These are phyloP conservation scores for Brienomyrus brachyistius DNA, from an alignment of 2,113 vertebrate genomes.

Conservation along the genomic window DNA sequence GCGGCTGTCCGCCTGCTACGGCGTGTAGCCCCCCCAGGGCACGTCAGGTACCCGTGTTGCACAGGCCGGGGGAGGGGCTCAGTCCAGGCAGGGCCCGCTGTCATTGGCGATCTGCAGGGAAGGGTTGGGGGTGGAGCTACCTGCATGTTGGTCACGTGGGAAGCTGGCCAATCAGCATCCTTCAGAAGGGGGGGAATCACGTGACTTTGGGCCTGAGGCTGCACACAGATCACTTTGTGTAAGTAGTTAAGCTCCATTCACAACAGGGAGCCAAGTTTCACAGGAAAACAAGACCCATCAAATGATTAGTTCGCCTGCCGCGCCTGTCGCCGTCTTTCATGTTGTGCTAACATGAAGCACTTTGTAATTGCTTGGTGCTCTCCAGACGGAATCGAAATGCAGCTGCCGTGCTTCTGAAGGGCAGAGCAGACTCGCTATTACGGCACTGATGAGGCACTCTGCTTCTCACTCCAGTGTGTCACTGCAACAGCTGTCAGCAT, in stretches of 20 bases:
- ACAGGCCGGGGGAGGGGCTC: slow-evolving; percentile 14
- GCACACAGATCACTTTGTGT: not conserved
- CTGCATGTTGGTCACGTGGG: not conserved
- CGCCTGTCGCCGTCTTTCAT: not conserved
- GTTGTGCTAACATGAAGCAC: not conserved
- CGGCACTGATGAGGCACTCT: not conserved
- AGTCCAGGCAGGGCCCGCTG: not conserved
- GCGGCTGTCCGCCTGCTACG: slow-evolving; percentile 83
- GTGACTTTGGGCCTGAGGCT: not conserved
- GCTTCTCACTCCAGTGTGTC: not conserved
- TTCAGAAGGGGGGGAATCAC: not conserved
- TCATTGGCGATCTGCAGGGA: not conserved
- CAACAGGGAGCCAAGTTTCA: not conserved
- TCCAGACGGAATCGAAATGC: not conserved
- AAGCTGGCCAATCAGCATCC: not conserved
- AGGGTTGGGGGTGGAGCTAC: not conserved
- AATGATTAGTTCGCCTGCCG: not conserved
- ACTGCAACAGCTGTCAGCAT: not conserved
- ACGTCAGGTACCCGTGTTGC: slow-evolving; percentile 35
- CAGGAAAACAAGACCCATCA: not conserved
- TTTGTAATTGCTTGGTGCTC: not conserved
- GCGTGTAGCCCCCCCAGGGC: slow-evolving; percentile 66
- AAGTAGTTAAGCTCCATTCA: not conserved
- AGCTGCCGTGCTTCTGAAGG: not conserved
- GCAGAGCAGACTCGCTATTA: not conserved